Base-by-base conservation (phyloP, 2,797 vertebrate genomes). In the Helostoma temminkii region DNA sequence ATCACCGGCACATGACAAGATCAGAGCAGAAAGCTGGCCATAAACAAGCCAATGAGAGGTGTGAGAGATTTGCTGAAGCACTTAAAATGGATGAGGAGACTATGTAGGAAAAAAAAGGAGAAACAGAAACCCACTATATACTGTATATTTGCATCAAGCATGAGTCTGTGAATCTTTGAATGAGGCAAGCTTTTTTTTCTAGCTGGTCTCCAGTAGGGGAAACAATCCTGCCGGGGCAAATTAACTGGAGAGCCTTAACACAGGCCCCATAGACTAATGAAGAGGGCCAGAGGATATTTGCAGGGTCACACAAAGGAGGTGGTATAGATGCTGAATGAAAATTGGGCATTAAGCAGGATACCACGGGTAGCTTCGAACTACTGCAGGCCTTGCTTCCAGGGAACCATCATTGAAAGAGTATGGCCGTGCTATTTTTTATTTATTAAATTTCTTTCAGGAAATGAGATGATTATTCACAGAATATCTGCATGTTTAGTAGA, bases 261-360 rank as follows among this genome's bases (percentile, higher is more conserved):
- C 88, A 88, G 89, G 85, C 84, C 90, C 82, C 73, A 64, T 74
- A 68, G 83, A 86, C 90, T 93, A 93, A 94, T 94, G 92, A 93
- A 93, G 91, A 92, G 87, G 90, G 92, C 93, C 91, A 92, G 93
- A 92, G 93, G 94, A 93, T 93, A 93, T 94, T 94, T 95, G 89
- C 89, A 89, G 92, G 94, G 90, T 93, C 90, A 92, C 90, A 92
- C 91, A 87, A 91, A 92, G 91, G 88, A 94, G 86, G 85, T 92
- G 82, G 84, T 86, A 77, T 80, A 81, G 89, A 91, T 80, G 73
- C 82, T 60, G 81, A 66, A 80, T 86, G 90, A 87, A 93, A 93
- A 93, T 93, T 91, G 84, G 88, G 84, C 86, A 88, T 92, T 88
- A 93, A 92, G 90, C 88, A 75, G 82, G 86, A 90, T 86, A 81